Evolutionary conservation across 2,888 invertebrate genomes (phyloP).

Genomic region (Lutraria lutraria): DNA sequence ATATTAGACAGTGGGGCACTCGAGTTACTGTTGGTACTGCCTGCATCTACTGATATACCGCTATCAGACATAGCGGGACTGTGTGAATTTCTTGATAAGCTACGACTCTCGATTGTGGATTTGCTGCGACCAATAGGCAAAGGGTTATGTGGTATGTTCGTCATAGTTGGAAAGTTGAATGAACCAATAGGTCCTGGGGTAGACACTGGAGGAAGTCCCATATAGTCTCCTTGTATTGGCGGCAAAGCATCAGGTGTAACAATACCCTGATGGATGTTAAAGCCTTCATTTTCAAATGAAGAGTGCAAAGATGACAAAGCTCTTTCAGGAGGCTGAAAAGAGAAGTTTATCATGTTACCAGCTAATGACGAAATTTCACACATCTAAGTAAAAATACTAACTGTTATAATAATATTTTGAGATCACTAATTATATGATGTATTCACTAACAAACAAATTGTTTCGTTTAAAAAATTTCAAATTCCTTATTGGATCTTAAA

Average conservation of each 20-base stretch:
- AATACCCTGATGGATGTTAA: conserved; percentile 82
- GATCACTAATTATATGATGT: no score
- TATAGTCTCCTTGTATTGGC: conserved; percentile 73
- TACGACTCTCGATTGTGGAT: conserved; percentile 59
- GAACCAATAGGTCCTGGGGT: conserved; percentile 64
- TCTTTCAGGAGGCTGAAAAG: conserved; percentile 66
- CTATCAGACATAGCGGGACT: conserved; percentile 87
- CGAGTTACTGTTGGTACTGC: conserved; percentile 83
- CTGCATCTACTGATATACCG: conserved; percentile 86
- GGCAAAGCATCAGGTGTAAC: conserved; percentile 81
- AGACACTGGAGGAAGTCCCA: conserved; percentile 73
- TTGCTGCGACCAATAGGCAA: conserved; percentile 54
- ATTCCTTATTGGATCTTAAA: no score
- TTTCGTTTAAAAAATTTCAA: no score
- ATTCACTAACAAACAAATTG: no score
- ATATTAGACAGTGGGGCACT: conserved; percentile 92
- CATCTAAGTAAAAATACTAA: no score
- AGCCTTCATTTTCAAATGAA: conserved; percentile 86
- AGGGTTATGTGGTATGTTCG: conserved; percentile 36
- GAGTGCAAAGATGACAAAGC: conserved; percentile 81
- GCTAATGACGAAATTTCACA: not conserved
- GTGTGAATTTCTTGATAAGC: conserved; percentile 84
- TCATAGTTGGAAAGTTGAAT: conserved; percentile 48
- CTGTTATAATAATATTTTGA: no score
- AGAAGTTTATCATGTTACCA: not conserved